Evolutionary conservation across 2,797 vertebrate genomes (phyloP).

Genomic region (Periparus ater): DNA sequence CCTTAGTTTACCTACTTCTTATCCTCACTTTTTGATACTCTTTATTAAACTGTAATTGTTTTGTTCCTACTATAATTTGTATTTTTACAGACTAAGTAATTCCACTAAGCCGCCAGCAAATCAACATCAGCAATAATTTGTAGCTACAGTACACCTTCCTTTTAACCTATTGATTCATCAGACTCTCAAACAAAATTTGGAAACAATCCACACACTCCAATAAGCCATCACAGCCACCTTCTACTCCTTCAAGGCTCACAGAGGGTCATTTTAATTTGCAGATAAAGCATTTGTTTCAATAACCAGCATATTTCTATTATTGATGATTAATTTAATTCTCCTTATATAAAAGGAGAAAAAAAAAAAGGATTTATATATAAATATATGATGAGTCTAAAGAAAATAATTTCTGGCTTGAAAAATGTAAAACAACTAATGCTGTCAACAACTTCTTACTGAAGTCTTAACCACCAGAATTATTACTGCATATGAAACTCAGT

Average conservation of each 20-base stretch:
- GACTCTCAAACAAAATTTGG: background rate
- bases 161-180: background rate
- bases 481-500: background rate
- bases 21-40: background rate
- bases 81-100: background rate
- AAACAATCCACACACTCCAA: background rate
- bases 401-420: background rate
- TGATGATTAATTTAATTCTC: background rate
- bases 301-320: background rate
- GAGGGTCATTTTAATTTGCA: background rate
- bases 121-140: background rate
- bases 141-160: background rate
- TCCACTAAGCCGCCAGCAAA: background rate
- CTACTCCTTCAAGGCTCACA: background rate
- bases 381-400: background rate
- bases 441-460: background rate
- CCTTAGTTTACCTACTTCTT: background rate
- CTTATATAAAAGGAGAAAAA: too few relatives aligned
- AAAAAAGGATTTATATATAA: too few relatives aligned
- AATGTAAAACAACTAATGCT: background rate
- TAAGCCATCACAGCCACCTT: background rate
- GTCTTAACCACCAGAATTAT: background rate
- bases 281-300: background rate
- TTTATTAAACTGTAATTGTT: background rate
- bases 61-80: background rate